A percentile compares a stretch with the other conserved stretches of the same genome.
Conservation (phyloP, 2,888 invertebrate genomes). For the Laspeyria flexula region DNA sequence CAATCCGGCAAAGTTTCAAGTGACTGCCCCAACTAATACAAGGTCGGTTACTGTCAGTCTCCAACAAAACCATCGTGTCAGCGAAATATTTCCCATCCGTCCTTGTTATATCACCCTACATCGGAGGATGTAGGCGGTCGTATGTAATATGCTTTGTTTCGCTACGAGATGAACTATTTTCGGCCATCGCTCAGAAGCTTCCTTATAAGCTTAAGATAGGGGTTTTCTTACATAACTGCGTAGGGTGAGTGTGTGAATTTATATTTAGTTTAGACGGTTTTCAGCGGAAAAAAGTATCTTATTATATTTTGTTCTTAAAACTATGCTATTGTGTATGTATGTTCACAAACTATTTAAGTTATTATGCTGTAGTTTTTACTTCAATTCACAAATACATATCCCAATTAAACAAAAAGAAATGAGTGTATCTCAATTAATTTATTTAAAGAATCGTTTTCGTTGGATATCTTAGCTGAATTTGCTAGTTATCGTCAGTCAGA, state of each 20-base stretch:
- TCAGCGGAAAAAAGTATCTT: not conserved
- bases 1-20: conserved; percentile 8
- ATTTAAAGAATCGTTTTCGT: too few relatives aligned
- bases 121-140: not conserved
- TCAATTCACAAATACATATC: too few relatives aligned
- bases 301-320: too few relatives aligned
- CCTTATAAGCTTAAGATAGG: not conserved
- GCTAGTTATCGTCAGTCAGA: too few relatives aligned
- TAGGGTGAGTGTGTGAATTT: not conserved
- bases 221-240: not conserved
- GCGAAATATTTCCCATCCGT: not conserved
- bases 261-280: not conserved
- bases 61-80: conserved; percentile 1
- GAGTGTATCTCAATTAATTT: too few relatives aligned
- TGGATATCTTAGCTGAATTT: too few relatives aligned
- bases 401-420: too few relatives aligned
- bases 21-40: conserved; percentile 5
- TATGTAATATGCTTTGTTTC: conserved; percentile 2
- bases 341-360: too few relatives aligned
- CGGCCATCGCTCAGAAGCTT: conserved; percentile 1
- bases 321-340: too few relatives aligned
- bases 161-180: conserved; percentile 4
- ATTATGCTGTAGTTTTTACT: too few relatives aligned
- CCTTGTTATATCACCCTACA: conserved; percentile 1
- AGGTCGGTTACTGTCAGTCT: conserved; percentile 8